Conservation (phyloP, 2,888 invertebrate genomes). For the Ochropleura leucogaster region DNA sequence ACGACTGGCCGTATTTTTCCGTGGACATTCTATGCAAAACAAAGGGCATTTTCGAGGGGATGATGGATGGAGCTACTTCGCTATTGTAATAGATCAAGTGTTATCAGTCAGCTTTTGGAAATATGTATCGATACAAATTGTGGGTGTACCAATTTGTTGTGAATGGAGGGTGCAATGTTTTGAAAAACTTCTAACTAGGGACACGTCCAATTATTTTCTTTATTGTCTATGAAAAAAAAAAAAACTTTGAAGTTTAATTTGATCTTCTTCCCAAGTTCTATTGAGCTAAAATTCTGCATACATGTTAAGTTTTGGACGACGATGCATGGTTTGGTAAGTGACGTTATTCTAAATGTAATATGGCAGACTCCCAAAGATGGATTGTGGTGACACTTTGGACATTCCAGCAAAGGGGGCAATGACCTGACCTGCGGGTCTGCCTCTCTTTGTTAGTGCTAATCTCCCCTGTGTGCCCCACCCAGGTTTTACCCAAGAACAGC, state of each 20-base stretch:
- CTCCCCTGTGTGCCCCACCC: neutral
- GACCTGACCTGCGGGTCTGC: neutral
- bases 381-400: neutral
- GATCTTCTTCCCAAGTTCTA: too few relatives aligned
- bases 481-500: neutral
- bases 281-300: too few relatives aligned
- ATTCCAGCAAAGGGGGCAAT: neutral
- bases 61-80: constrained; percentile 74
- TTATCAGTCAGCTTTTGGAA: constrained; percentile 58
- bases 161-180: neutral
- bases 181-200: neutral
- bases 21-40: constrained; percentile 76
- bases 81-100: constrained; percentile 71
- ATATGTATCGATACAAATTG: constrained; percentile 67
- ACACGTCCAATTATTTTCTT: too few relatives aligned
- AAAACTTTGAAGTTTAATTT: too few relatives aligned
- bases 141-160: constrained; percentile 14
- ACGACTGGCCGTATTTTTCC: constrained; percentile 39
- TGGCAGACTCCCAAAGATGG: too few relatives aligned
- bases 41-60: constrained; percentile 74
- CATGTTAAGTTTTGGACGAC: too few relatives aligned
- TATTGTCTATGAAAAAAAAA: too few relatives aligned
- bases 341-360: too few relatives aligned
- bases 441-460: neutral
- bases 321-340: too few relatives aligned